A percentile compares a stretch with the other conserved stretches of the same genome.
phyloP scores from a whole-genome alignment of 2,888 invertebrate genomes.

The Chymomyza procnemis region DNA sequence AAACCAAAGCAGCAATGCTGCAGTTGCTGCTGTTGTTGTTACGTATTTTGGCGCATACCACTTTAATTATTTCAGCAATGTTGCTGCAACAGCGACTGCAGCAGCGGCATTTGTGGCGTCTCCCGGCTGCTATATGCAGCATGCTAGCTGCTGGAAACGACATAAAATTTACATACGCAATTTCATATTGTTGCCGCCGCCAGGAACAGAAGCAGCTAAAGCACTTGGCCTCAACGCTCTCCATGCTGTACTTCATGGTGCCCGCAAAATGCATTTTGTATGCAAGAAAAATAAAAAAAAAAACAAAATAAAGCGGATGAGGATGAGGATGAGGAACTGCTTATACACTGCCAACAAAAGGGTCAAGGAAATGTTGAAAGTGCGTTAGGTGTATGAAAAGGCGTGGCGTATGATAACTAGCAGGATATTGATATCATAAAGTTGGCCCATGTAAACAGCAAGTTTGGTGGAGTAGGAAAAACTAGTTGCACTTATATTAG shows the following conservation, averaged over 20 bases:
- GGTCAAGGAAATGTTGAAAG: no score
- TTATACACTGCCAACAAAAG: slow-evolving; percentile 8
- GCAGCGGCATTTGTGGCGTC: background rate
- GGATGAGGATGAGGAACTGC: slow-evolving; percentile 13
- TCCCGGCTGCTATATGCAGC: background rate
- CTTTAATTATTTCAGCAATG: slow-evolving; percentile 72
- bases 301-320: no score
- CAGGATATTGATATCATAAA: no score
- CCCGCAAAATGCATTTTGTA: slow-evolving; percentile 68
- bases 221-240: background rate
- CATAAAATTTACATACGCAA: slow-evolving; percentile 74
- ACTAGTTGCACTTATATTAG: no score
- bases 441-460: no score
- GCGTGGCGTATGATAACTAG: no score
- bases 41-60: slow-evolving; percentile 53
- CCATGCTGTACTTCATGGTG: background rate
- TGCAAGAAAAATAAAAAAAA: slow-evolving; percentile 45
- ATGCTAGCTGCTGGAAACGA: slow-evolving; percentile 55
- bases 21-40: slow-evolving; percentile 7
- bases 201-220: slow-evolving; percentile 29
- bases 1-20: slow-evolving; percentile 17
- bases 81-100: slow-evolving; percentile 51
- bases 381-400: no score
- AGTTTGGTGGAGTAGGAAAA: no score
- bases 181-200: slow-evolving; percentile 71